Evolutionary conservation across 2,888 invertebrate genomes (phyloP), one percentile per base, ranked within the genome.

Genomic region (Nemoura dubitans): DNA sequence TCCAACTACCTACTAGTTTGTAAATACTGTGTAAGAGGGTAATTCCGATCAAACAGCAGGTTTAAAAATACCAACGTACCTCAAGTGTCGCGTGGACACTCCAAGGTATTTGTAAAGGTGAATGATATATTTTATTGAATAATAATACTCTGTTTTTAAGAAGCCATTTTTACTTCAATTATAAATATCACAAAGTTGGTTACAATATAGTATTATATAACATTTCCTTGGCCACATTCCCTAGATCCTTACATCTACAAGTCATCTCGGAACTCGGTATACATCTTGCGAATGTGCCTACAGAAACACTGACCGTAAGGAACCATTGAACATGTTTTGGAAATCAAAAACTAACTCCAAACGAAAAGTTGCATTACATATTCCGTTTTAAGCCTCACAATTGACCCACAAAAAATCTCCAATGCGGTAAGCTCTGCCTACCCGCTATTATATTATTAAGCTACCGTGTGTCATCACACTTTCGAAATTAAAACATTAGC

Each of bases 251-350:
- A 59, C 59, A 59, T 59, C 59, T 21, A 2, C 2, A 14, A 59
- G 59, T 59, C 21, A 59, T 7, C 59, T 59, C 2, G 14, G 14
- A 59, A 59, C 59, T 59, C 59, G 10, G 14, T 59, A 59, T 16
- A 59, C 16, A 59, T 59, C 21, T 2, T 59, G 14, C 14, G 10
- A 59, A 59, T 59, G 59, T 59, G 59, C 21, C 59, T 59, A 10
- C 21, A 21, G 59, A 59, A 36, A 36, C 36, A 36, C 36, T 36
- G 36, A 36, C 36, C 36, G 3, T 36, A 36, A 59, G 59, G 26
- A 83, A 83, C 26, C 83, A 86, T 87, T 87, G 87, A 59, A 87
- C 76, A 85, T 87, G 82, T 87, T 85, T 87, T 87, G 82, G 84
- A 87, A 25, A 87, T 78, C 85, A 85, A 81, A 76, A 86, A 59